These are phyloP conservation scores for Penelope pileata DNA, from an alignment of 2,113 vertebrate genomes.

Conservation along the genomic window DNA sequence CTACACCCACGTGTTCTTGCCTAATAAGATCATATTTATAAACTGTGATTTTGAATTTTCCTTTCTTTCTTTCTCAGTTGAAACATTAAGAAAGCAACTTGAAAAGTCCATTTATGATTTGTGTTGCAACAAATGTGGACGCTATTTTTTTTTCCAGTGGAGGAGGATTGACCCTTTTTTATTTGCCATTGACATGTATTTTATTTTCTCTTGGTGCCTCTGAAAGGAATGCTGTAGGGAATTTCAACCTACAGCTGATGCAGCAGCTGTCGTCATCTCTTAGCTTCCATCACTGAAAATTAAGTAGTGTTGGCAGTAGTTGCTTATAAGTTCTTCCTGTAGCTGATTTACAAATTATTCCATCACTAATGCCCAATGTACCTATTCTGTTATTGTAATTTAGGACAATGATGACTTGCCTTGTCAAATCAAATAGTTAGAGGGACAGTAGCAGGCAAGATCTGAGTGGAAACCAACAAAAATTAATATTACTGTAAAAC, in stretches of 20 bases:
- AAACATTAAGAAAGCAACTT: neutral
- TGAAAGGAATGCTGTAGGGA: neutral
- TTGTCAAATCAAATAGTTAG: neutral
- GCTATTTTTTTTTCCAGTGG: neutral
- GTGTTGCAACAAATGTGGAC: neutral
- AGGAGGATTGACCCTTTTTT: neutral
- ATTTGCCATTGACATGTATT: neutral
- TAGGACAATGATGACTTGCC: neutral
- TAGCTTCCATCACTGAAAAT: conserved; percentile 13
- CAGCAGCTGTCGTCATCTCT: neutral
- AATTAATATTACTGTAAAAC: neutral
- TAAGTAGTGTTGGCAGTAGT: neutral
- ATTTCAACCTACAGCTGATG: neutral
- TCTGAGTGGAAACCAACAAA: neutral
- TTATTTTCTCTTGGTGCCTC: neutral
- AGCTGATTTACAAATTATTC: conserved; percentile 16
- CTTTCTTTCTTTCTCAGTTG: neutral
- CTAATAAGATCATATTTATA: neutral
- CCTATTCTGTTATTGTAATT: neutral
- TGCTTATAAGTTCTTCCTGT: neutral
- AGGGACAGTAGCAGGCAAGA: neutral
- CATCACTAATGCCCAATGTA: neutral
- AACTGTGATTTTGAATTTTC: neutral
- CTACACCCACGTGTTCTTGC: neutral
- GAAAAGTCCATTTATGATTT: neutral